Evolutionary conservation across 2,797 vertebrate species (phyloP).

Genomic region (Centropyge bicolor): DNA sequence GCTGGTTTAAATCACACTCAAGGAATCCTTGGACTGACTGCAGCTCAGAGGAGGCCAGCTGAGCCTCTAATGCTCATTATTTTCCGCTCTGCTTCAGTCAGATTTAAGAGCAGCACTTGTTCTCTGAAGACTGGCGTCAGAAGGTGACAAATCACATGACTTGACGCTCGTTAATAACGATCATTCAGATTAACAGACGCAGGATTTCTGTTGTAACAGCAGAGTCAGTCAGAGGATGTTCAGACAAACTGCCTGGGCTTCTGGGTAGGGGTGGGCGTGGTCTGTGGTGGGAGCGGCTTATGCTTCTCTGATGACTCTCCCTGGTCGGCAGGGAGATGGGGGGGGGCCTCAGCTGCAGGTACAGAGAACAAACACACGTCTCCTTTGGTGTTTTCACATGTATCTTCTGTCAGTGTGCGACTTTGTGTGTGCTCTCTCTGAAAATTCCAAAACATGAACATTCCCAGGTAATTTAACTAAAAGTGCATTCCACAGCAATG

Average conservation of each 20-base stretch:
- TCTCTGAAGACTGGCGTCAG: background rate
- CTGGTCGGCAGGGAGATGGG: constrained; percentile 26
- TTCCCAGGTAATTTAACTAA: too few relatives aligned
- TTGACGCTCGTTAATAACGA: background rate
- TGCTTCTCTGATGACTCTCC: constrained; percentile 32
- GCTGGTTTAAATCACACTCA: background rate
- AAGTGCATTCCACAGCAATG: too few relatives aligned
- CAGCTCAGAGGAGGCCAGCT: background rate
- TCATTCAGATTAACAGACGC: background rate
- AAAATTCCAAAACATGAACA: too few relatives aligned
- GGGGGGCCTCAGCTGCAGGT: constrained; percentile 5
- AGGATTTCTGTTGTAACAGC: background rate
- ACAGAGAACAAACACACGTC: background rate
- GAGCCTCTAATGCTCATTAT: background rate
- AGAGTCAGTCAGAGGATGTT: background rate
- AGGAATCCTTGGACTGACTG: background rate
- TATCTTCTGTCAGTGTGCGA: background rate
- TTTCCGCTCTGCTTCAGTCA: background rate
- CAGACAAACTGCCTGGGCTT: constrained; percentile 48
- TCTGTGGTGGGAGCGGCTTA: constrained; percentile 31
- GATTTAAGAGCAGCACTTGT: too few relatives aligned
- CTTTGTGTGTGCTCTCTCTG: background rate
- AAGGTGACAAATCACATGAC: background rate
- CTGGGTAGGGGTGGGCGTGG: constrained; percentile 27
- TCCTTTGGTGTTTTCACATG: background rate